These are phyloP conservation scores for Microtus pennsylvanicus DNA, from an alignment of 2,113 vertebrate species.

Conservation along the genomic window DNA sequence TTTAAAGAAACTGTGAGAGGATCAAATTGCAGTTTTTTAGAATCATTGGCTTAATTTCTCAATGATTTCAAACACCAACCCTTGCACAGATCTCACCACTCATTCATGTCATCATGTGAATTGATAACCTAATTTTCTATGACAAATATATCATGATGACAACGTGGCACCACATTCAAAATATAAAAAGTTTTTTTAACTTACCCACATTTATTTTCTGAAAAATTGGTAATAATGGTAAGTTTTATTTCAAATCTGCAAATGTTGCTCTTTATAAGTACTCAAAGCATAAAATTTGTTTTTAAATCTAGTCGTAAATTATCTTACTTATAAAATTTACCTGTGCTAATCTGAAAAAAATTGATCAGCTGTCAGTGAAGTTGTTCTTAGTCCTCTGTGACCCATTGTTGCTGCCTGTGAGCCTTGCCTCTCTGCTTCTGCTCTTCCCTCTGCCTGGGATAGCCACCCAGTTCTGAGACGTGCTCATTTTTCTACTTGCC, in stretches of 20 bases:
- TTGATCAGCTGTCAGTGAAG: background rate
- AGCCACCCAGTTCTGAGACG: background rate
- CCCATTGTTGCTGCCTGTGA: background rate
- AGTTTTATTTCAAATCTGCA: background rate
- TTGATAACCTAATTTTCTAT: conserved; percentile 19
- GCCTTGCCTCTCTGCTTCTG: background rate
- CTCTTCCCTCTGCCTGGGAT: background rate
- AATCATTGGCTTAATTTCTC: background rate
- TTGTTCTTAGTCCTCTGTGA: background rate
- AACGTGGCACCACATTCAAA: conserved; percentile 6
- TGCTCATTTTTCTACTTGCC: background rate
- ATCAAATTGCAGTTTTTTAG: background rate
- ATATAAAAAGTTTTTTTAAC: background rate
- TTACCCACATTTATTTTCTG: conserved; percentile 21
- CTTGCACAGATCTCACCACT: background rate
- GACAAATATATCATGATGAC: background rate
- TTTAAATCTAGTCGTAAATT: background rate
- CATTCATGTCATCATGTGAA: conserved; percentile 16
- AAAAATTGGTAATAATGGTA: background rate
- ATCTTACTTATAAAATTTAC: background rate
- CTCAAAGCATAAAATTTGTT: background rate
- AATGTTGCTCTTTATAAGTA: background rate
- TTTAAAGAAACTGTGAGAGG: conserved; percentile 1
- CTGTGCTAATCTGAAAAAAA: background rate
- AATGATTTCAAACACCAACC: conserved; percentile 29